Evolutionary conservation across 23 tunicate species (phyloP), one percentile per base, ranked within the genome.

Genomic region (Styela clava): DNA sequence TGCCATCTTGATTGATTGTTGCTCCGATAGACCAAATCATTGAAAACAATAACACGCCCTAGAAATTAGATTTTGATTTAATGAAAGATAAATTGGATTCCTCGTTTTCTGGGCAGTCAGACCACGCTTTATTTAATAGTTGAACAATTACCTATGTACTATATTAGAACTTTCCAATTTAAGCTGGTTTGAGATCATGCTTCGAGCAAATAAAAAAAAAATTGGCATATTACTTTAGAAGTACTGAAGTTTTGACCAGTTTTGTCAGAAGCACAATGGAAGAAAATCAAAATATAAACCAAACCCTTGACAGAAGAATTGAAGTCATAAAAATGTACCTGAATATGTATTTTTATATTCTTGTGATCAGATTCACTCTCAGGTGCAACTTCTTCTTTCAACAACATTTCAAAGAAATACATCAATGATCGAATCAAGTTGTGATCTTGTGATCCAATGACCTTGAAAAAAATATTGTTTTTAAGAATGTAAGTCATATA

Each of bases 11-110:
- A 74, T 95, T 95, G 0, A 89, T 86, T 1, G 83, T 35, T 32
- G 96, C 99, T 16, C 82, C 89, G 31, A 95, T 73, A 1, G 99
- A 95, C 99, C 99, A 95, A 23, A 86, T 85, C 28, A 86, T 31
- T 20, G 99, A 90, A 74, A 95, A 95, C 27, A 95, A 85, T 84
- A 95, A 95, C 2, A 86, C 92, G 63, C 99, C 91, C 95, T 95
- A n/a, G 86, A 2, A 72, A 69, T 24, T 24, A 5, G 30, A 33
- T 20, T 62, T 35, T 79, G 26, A 19, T 0, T 22, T 25, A 22
- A 27, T 69, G 26, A 22, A 19, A 56, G 18, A 27, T 24, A 25
- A 27, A 69, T 22, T 24, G 24, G 74, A 22, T 25, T 0, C 1
- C 74, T 1, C 0, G 31, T 69, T 21, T 22, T 69, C 0, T 0